Evolutionary conservation across 1,140 invertebrate genomes (phyloP).

Genomic region (Prorops nasuta): DNA sequence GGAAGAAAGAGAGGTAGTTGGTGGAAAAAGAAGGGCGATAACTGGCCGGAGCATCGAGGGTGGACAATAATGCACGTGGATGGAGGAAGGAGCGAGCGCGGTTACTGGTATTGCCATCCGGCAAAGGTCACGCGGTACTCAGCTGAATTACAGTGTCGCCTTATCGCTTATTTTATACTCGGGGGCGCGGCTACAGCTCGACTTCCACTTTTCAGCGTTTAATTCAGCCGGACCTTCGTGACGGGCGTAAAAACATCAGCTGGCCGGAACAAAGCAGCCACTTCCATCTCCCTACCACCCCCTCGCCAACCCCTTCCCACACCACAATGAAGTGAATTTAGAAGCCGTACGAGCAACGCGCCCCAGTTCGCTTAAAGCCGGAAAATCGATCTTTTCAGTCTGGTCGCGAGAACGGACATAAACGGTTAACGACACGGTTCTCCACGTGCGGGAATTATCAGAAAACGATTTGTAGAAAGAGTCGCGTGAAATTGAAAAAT

Average conservation of each 20-base stretch:
- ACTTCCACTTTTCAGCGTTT: too few species aligned
- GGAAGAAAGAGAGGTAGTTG: slow-evolving; percentile 4
- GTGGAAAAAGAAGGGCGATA: too few species aligned
- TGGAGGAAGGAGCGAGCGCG: too few species aligned
- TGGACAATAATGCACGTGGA: not conserved
- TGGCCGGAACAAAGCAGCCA: slow-evolving; percentile 19
- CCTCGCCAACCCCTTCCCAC: not conserved
- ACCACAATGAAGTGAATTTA: too few species aligned
- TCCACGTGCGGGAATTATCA: too few species aligned
- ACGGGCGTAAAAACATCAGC: slow-evolving; percentile 18
- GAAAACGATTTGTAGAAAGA: too few species aligned
- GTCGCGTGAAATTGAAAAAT: too few species aligned
- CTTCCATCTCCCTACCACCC: slow-evolving; percentile 14
- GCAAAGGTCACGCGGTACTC: slow-evolving; percentile 1
- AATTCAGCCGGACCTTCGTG: slow-evolving; percentile 15
- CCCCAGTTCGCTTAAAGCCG: too few species aligned
- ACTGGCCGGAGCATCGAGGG: not conserved
- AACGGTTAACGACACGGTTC: too few species aligned
- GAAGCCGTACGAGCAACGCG: too few species aligned
- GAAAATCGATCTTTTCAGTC: too few species aligned
- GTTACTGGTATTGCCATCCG: slow-evolving; percentile 28
- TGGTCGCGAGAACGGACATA: too few species aligned
- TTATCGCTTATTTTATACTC: not conserved
- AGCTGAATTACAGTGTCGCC: not conserved
- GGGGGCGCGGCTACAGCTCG: slow-evolving; percentile 11